Evolutionary conservation across 53 echinoderm and acorn worm genomes (phyloP), one percentile per base, ranked within the genome.

Genomic region (Zoroaster sp.): DNA sequence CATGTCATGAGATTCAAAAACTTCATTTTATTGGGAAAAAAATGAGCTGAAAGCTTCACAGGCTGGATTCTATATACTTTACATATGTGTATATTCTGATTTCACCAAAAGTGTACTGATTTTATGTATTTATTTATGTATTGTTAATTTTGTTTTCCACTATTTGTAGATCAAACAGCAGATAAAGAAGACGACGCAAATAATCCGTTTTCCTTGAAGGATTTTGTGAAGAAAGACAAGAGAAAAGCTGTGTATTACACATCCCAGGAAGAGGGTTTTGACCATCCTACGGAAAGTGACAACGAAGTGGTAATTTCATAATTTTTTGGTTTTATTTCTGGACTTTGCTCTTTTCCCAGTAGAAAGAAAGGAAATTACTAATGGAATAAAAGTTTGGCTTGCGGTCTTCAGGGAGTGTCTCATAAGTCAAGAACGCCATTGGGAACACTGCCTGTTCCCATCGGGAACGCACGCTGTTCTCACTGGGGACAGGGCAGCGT

Each of bases 141-240:
- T 54, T 25, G n/a, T n/a, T n/a, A n/a, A n/a, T n/a, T n/a, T n/a
- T n/a, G n/a, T n/a, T n/a, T n/a, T n/a, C n/a, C n/a, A n/a, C n/a
- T n/a, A n/a, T 30, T 51, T 59, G 15, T 4, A 85, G 85, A 85
- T 36, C 82, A 77, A 73, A 66, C 80, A 6, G 94, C 83, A 66
- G 94, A 91, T 8, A 45, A 75, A 18, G 87, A 76, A 32, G 87
- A 77, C 32, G 89, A 90, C 8, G 77, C 75, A 38, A 86, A 87
- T 69, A 96, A 96, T 74, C 96, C 96, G 18, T 96, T 96, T 75
- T 96, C 94, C 77, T 96, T 94, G 81, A 94, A 96, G 72, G 68
- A 93, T 33, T 96, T 96, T 73, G 86, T 96, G n/a, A 94, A 72
- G 91, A 96, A 96, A 55, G 96, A 94, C 90, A 93, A 94, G 85